These are phyloP conservation scores for Orthosia incerta DNA, from an alignment of 2,888 invertebrate species.

Conservation along the genomic window DNA sequence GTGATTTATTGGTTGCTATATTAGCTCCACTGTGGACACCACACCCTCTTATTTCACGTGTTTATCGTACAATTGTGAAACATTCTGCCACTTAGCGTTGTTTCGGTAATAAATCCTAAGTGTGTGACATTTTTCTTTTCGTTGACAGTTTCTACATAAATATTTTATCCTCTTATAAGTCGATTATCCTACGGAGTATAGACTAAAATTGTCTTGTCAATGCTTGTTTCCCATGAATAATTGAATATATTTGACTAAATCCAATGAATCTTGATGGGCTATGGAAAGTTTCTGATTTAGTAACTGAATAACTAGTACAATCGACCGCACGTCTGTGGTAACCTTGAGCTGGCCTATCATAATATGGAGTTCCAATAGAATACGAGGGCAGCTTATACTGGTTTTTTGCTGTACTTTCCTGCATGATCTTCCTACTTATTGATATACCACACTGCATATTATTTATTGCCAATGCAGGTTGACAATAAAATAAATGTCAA, in stretches of 20 bases:
- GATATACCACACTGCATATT: conserved; percentile 19
- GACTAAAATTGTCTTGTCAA: background rate
- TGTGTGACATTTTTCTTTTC: background rate
- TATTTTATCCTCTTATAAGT: background rate
- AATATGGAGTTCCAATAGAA: background rate
- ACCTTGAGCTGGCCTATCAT: background rate
- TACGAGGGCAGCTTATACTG: background rate
- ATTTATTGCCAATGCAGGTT: conserved; percentile 30
- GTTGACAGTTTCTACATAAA: background rate
- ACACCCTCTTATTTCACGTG: conserved; percentile 62
- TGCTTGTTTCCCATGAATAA: conserved; percentile 19
- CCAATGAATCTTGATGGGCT: conserved; percentile 2
- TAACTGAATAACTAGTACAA: background rate
- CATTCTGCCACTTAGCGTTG: background rate
- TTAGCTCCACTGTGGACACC: conserved; percentile 61
- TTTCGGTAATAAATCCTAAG: background rate
- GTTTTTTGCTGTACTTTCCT: background rate
- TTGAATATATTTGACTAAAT: conserved; percentile 23
- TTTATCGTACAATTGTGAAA: background rate
- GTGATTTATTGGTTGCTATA: conserved; percentile 70
- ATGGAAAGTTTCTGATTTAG: conserved; percentile 29
- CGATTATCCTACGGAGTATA: background rate
- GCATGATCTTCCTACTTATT: background rate
- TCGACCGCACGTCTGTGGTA: background rate
- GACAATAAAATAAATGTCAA: conserved; percentile 34